Base-by-base conservation (phyloP, 2,797 vertebrate genomes). In the Eospalax fontanierii region DNA sequence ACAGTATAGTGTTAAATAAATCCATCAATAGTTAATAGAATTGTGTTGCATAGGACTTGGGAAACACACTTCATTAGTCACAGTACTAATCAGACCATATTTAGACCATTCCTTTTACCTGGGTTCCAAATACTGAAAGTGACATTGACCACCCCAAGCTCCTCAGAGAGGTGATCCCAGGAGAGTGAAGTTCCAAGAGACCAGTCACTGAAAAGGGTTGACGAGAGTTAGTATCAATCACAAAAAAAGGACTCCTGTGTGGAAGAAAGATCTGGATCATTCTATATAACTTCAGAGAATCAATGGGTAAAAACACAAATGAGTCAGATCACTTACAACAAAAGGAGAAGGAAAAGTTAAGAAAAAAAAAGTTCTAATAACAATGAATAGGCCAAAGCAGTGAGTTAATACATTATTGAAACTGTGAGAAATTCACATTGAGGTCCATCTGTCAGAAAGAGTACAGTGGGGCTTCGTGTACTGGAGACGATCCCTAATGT, bases 361-460 rank as follows among this genome's bases (percentile, higher is more conserved):
- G 40, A 83, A 54, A 38, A 82, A 81, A 38, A 83, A 43, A 78
- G 46, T 82, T 94, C n/a, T 73, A 40, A 70, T 15, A 86, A 95
- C 43, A 91, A 16, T 74, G n/a, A 93, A 46, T 8, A 50, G 59
- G 18, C 57, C 11, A 38, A 86, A 70, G 22, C 30, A 1, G 19
- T 70, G 9, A 88, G 61, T 68, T 28, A 82, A n/a, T 46, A 76
- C 19, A 59, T 87, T 38, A 9, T 0, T 70, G 78, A 88, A 88
- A 80, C 82, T 82, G 28, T 35, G 16, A 14, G 70, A 94, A 91
- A 75, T 11, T 11, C 46, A 95, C 26, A 38, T 18, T 22, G 8
- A 63, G 19, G 54, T 63, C 46, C 73, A 71, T 35, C 40, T 73
- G 4, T 89, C 66, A 76, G n/a, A 43, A 91, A 59, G 19, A 63